Base-by-base conservation (phyloP, 2,113 vertebrate species). In the Stegostoma tigrinum region DNA sequence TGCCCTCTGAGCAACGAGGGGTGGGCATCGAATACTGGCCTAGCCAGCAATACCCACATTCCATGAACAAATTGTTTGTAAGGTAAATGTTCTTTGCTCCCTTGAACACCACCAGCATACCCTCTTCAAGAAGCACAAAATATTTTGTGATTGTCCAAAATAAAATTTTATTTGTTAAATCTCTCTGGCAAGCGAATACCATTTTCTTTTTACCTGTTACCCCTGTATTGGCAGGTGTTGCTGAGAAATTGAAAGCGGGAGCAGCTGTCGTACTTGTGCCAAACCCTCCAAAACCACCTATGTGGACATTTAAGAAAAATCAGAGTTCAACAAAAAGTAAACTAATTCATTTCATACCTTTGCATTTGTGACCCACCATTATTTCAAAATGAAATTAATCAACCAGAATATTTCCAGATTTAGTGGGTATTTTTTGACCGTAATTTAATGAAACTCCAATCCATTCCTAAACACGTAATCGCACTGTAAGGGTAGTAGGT, bases 241-340 rank as follows among this genome's bases (percentile, higher is more conserved):
- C 96, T 90, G 98, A 97, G 96, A 99, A 99, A 96, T 98, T 99
- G 97, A 99, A 99, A 0, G 98, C 97, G 30, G 98, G 96, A 5
- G 98, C 98, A 83, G 97, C 96, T 64, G 99, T 99, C 64, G 98
- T 97, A 0, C 98, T 97, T 5, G 98, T 97, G 68, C 99, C 99
- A 96, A 99, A 99, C 42, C 98, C 98, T 89, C 99, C 98, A 95
- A 99, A 99, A 0, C 98, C 96, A 96, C 99, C 99, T 99, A 96
- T 95, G 91, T 78, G 96, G 96, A 89, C 55, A 95, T 66, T 94
- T 94, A 68, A 94, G 34, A 94, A 68, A 94, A 67, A 94, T 94
- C 90, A 94, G 85, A 87, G n/a, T 94, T 94, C 90, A 94, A 94
- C 90, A 67, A 94, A 94, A 42, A 67, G 55, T 67, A 66, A 94